Evolutionary conservation across 2,888 invertebrate species (phyloP), one percentile per base, ranked within the genome.

Genomic region (Orthosia incerta): DNA sequence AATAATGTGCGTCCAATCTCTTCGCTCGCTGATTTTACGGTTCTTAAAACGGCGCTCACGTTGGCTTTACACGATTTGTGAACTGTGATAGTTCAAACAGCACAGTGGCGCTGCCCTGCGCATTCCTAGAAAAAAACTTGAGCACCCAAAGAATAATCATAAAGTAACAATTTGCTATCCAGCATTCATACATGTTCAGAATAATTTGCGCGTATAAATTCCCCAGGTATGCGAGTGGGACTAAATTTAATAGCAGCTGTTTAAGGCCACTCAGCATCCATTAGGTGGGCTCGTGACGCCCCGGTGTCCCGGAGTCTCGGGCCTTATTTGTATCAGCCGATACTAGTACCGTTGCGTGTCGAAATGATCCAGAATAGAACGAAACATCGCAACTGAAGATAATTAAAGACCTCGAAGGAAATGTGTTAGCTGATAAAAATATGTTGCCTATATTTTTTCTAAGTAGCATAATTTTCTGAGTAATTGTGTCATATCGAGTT

Each of bases 161-260:
- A 71, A 64, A 60, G 53, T n/a, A 67, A 78, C 66, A 82, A 74
- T 73, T 82, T 81, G 51, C 81, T 46, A 75, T 73, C 67, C 66
- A 67, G 70, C 84, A 75, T 81, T 75, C 69, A 69, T 68, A 85
- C 74, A 84, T 74, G 78, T 68, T 72, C 51, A 53, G 74, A 76
- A 86, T 84, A 84, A 86, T 87, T 86, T 83, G 61, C 65, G 53
- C 77, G 66, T 85, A 82, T 83, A 82, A 65, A 87, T 85, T 81
- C 79, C 57, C 60, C 45, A 51, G 78, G 57, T 76, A 72, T 72
- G 62, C 74, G 63, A 72, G 72, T 71, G 81, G 66, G 76, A 79
- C 79, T 83, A 82, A 87, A 85, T 87, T 86, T 80, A 86, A 86
- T 86, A 78, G 78, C 55, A 70, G 71, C 81, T 77, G 78, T 80